These are phyloP conservation scores for Seira sanloemensis DNA, from an alignment of 2,888 invertebrate species.

Conservation along the genomic window DNA sequence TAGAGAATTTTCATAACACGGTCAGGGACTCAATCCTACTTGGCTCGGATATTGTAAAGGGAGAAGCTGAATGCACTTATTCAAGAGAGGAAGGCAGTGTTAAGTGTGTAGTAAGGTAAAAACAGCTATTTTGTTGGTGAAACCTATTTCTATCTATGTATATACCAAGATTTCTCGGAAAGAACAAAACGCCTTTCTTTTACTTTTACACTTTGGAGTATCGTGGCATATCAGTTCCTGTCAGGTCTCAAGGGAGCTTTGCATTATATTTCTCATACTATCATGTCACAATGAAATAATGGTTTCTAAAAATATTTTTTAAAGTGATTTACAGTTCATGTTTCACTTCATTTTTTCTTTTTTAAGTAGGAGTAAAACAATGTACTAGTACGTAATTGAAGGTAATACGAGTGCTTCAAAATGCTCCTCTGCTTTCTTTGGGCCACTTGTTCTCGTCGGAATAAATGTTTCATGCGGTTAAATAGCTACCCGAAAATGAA, in stretches of 20 bases:
- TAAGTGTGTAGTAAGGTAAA: background rate
- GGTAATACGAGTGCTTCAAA: background rate
- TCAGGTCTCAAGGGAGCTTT: slow-evolving; percentile 41
- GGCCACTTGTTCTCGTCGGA: too few relatives aligned
- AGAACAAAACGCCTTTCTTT: background rate
- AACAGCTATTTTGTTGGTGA: background rate
- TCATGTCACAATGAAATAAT: background rate
- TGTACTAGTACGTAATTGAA: background rate
- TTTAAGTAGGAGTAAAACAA: background rate
- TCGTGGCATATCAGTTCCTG: background rate
- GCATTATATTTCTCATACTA: slow-evolving; percentile 9
- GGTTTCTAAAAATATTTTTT: slow-evolving; percentile 17
- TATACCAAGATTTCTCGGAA: background rate
- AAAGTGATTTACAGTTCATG: slow-evolving; percentile 36
- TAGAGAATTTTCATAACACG: background rate
- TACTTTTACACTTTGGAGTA: background rate
- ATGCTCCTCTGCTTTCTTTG: background rate
- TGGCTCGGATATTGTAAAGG: background rate
- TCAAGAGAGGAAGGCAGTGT: background rate
- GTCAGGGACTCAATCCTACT: background rate
- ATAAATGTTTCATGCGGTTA: background rate
- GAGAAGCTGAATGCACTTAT: background rate
- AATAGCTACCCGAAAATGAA: background rate
- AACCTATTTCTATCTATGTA: background rate
- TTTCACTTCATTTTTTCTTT: background rate